These are phyloP conservation scores for Cariama cristata DNA, from an alignment of 2,113 vertebrate genomes.

Conservation along the genomic window DNA sequence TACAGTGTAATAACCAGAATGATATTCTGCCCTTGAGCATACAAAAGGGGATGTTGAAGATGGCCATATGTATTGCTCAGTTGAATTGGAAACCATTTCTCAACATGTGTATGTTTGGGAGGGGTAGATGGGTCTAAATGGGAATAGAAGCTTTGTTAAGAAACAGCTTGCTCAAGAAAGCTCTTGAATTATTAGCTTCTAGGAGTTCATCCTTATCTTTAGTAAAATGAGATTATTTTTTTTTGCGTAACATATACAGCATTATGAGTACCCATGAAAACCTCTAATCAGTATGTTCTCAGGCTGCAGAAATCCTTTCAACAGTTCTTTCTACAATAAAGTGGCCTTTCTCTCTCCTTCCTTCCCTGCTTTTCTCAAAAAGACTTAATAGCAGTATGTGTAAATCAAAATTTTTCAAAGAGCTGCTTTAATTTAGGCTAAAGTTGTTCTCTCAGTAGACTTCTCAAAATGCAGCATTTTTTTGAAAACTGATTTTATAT, in stretches of 20 bases:
- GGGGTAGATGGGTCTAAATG: neutral
- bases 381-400: neutral
- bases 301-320: slow-evolving; percentile 7
- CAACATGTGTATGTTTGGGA: neutral
- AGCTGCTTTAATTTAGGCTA: neutral
- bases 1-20: neutral
- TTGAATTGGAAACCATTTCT: neutral
- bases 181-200: neutral
- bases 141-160: neutral
- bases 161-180: neutral
- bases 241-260: neutral
- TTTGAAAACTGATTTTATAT: neutral
- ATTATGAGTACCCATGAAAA: neutral
- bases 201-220: neutral
- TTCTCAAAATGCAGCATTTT: neutral
- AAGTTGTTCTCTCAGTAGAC: neutral
- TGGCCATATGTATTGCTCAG: neutral
- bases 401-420: neutral
- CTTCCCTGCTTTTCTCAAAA: neutral
- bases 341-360: neutral
- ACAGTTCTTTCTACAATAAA: neutral
- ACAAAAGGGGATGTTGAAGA: neutral
- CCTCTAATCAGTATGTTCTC: slow-evolving; percentile 4
- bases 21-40: neutral
- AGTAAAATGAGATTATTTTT: neutral